Conservation (phyloP, 2,113 vertebrate genomes). For the Piaya cayana region DNA sequence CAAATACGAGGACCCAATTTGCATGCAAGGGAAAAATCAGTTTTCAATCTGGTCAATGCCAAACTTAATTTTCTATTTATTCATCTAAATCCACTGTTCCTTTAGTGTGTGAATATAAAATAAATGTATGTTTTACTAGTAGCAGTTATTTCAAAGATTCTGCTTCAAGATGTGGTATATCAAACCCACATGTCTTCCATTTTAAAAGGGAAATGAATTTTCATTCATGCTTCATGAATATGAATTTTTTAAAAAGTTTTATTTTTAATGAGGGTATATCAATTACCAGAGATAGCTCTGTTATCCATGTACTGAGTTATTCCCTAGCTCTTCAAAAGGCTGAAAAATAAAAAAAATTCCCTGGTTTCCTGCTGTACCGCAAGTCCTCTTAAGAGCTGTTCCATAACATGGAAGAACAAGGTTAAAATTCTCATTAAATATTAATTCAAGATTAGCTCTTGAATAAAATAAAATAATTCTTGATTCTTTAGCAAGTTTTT, state of each 20-base stretch:
- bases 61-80: slow-evolving; percentile 37
- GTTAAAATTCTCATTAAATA: slow-evolving; percentile 43
- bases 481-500: background rate
- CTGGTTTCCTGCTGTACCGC: background rate
- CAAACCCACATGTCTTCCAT: background rate
- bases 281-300: background rate
- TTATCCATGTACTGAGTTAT: background rate
- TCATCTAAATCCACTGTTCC: background rate
- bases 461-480: slow-evolving; percentile 43
- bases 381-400: background rate
- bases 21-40: background rate
- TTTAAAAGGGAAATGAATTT: background rate
- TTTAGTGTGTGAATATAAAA: background rate
- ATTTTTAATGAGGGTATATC: background rate
- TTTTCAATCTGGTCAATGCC: background rate
- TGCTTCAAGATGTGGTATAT: background rate
- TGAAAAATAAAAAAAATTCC: background rate
- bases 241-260: background rate
- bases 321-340: background rate
- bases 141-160: slow-evolving; percentile 24
- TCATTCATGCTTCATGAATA: background rate
- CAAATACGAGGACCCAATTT: background rate
- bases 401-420: background rate
- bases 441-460: slow-evolving; percentile 21
- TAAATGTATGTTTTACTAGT: background rate